phyloP scores from a whole-genome alignment of 1,140 invertebrate genomes.

The Hermatobates lingyangjiaoensis region DNA sequence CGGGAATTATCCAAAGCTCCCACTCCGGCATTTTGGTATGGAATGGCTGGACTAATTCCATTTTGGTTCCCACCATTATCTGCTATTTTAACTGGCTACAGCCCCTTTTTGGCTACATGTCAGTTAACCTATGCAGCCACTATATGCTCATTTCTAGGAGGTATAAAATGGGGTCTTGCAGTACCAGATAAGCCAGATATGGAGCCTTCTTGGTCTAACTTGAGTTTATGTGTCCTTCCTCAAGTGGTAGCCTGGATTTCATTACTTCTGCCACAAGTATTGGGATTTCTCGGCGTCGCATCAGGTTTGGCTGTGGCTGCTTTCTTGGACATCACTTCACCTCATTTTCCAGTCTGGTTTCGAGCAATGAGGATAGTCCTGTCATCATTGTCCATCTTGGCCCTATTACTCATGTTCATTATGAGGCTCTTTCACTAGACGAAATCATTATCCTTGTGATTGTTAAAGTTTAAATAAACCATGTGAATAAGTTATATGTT shows the following conservation, averaged over 20 bases:
- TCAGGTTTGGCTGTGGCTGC: slow-evolving; percentile 5
- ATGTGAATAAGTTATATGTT: too few relatives aligned
- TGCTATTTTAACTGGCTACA: slow-evolving; percentile 10
- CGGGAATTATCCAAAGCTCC: slow-evolving; percentile 5
- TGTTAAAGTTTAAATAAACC: too few relatives aligned
- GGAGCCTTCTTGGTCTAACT: slow-evolving; percentile 2
- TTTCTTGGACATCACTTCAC: slow-evolving; percentile 6
- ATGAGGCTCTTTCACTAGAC: slow-evolving; percentile 2
- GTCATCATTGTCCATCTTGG: slow-evolving; percentile 5
- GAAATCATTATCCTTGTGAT: too few relatives aligned
- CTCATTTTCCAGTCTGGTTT: slow-evolving; percentile 12
- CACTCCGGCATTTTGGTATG: slow-evolving; percentile 10
- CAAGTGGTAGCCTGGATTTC: slow-evolving; percentile 10
- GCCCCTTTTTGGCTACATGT: slow-evolving; percentile 6
- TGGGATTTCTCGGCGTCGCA: slow-evolving; percentile 9
- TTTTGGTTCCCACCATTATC: slow-evolving; percentile 10
- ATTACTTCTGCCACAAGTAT: slow-evolving; percentile 9
- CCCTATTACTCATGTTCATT: slow-evolving; percentile 6
- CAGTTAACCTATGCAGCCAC: slow-evolving; percentile 14
- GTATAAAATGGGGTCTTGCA: slow-evolving; percentile 10
- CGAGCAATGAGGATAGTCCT: slow-evolving; percentile 9
- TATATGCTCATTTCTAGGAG: slow-evolving; percentile 14
- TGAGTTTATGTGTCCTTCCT: slow-evolving; percentile 7
- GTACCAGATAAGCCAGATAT: neutral
- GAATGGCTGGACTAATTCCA: slow-evolving; percentile 11